phyloP scores from a whole-genome alignment of 2,888 invertebrate genomes.

The Diabrotica balteata region DNA sequence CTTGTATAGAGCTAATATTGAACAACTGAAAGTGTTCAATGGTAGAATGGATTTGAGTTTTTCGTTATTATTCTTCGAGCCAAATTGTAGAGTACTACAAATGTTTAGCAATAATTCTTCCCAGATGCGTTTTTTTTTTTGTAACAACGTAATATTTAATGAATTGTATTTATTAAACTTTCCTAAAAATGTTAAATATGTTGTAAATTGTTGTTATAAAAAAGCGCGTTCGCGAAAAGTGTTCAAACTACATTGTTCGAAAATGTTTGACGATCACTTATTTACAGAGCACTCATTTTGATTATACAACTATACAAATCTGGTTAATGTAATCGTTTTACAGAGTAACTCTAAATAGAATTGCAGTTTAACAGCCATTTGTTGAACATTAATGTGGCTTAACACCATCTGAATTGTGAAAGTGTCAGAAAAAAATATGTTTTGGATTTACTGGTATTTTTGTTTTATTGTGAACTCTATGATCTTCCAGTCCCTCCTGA shows the following conservation, averaged over 20 bases:
- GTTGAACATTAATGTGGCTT: no score
- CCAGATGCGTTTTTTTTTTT: conserved; percentile 9
- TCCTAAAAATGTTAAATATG: conserved; percentile 8
- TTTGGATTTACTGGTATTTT: no score
- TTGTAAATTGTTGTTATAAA: background rate
- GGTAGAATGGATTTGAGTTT: conserved; percentile 14
- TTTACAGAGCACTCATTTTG: no score
- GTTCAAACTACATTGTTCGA: background rate
- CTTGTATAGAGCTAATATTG: conserved; percentile 6
- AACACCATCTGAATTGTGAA: no score
- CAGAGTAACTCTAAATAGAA: no score
- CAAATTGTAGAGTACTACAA: background rate
- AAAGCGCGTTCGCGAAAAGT: background rate
- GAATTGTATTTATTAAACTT: conserved; percentile 1
- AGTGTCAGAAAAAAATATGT: no score
- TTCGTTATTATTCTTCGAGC: background rate
- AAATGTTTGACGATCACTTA: no score
- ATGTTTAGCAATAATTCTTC: conserved; percentile 11
- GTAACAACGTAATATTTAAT: conserved; percentile 1
- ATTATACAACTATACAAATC: no score
- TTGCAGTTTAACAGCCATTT: no score
- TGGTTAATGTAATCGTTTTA: no score
- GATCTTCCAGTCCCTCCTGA: no score
- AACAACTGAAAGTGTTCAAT: conserved; percentile 9
- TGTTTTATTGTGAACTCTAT: no score